phyloP scores from a whole-genome alignment of 2,888 invertebrate species.

The Trichogramma dendrolimi region DNA sequence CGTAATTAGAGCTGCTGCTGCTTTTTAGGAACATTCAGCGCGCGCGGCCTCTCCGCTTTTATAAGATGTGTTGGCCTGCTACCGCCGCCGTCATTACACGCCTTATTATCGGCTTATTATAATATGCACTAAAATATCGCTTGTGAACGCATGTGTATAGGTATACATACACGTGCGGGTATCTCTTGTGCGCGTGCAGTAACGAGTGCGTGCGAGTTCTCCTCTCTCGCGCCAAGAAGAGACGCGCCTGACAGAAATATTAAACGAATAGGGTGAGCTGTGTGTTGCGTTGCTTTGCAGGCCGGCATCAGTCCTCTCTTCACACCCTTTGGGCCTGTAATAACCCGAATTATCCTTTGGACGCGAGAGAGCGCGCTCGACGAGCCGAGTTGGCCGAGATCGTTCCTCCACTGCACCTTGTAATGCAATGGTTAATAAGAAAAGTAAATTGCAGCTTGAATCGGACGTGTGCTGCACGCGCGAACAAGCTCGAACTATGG shows the following conservation, averaged over 20 bases:
- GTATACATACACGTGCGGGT: too few relatives aligned
- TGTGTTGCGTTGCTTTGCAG: too few relatives aligned
- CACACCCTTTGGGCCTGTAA: slow-evolving; percentile 14
- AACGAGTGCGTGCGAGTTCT: too few relatives aligned
- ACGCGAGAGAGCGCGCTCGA: not conserved
- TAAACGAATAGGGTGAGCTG: not conserved
- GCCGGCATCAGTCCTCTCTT: slow-evolving; percentile 2
- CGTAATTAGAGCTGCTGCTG: slow-evolving; percentile 46
- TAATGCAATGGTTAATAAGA: too few relatives aligned
- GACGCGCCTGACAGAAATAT: slow-evolving; percentile 1
- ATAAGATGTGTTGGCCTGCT: slow-evolving; percentile 47
- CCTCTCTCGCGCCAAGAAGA: slow-evolving; percentile 12
- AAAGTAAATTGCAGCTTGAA: too few relatives aligned
- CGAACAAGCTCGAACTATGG: too few relatives aligned
- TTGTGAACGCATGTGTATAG: slow-evolving; percentile 14
- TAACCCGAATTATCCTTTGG: slow-evolving; percentile 15
- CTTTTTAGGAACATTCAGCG: slow-evolving; percentile 49
- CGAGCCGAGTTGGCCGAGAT: too few relatives aligned
- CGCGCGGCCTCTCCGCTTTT: slow-evolving; percentile 43
- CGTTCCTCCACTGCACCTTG: too few relatives aligned
- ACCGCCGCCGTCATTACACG: slow-evolving; percentile 45
- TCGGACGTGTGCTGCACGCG: too few relatives aligned
- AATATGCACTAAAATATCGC: slow-evolving; percentile 31
- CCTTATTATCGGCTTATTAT: slow-evolving; percentile 51
- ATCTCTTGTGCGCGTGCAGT: too few relatives aligned